Conservation (phyloP, 1,140 invertebrate species). For the Drosophila arizonae region DNA sequence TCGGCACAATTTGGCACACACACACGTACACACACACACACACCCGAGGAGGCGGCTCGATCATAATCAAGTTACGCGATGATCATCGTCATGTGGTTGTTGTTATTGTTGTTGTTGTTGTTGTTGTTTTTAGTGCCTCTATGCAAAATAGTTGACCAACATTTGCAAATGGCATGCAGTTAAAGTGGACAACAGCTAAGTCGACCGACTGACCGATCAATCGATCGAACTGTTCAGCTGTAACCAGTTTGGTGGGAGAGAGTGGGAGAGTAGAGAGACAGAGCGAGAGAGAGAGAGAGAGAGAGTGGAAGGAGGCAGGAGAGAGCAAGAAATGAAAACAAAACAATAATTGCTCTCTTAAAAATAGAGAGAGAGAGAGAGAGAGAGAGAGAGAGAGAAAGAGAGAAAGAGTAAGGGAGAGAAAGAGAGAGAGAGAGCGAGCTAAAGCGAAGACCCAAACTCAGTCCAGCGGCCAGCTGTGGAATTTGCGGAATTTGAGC, state of each 20-base stretch:
- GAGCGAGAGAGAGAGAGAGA: conserved; percentile 7
- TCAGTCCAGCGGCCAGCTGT: conserved; percentile 35
- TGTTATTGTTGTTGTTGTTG: background rate
- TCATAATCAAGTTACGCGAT: conserved; percentile 34
- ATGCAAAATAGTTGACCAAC: conserved; percentile 72
- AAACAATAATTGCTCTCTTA: conserved; percentile 22
- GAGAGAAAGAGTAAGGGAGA: background rate
- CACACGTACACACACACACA: background rate
- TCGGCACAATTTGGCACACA: conserved; percentile 53
- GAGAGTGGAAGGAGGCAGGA: conserved; percentile 24
- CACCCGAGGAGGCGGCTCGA: conserved; percentile 11
- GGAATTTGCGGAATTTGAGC: conserved; percentile 55
- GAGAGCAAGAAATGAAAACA: conserved; percentile 56
- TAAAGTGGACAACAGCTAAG: conserved; percentile 35
- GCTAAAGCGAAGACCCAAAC: background rate
- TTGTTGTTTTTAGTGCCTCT: conserved; percentile 33
- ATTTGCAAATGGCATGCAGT: conserved; percentile 45
- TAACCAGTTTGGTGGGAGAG: conserved; percentile 56
- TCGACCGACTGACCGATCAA: conserved; percentile 42
- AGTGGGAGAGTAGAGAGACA: background rate
- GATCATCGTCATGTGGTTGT: conserved; percentile 23
- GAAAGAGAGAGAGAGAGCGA: background rate
- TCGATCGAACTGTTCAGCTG: conserved; percentile 44
- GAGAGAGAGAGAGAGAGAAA: background rate
- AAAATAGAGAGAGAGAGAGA: conserved; percentile 3